Conservation (phyloP, 2,113 vertebrate species). For the Pterocles burchelli region DNA sequence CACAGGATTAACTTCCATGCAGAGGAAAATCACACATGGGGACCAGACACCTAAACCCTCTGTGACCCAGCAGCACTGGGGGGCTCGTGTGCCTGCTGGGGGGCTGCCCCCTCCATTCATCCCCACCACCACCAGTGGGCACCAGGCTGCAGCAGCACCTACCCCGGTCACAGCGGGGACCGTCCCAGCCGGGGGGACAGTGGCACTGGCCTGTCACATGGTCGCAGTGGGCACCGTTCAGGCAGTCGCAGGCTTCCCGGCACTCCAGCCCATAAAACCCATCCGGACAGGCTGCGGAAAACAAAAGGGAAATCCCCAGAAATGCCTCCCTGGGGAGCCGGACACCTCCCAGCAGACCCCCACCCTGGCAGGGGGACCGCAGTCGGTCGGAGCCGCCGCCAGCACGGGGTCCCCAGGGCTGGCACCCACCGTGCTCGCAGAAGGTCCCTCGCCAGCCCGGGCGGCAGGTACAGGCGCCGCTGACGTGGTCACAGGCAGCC, state of each 20-base stretch:
- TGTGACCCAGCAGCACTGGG: background rate
- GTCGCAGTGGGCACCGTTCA: constrained; percentile 81
- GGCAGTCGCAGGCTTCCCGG: constrained; percentile 81
- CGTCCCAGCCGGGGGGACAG: constrained; percentile 83
- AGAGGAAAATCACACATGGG: background rate
- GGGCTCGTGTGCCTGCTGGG: too few relatives aligned
- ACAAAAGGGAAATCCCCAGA: background rate
- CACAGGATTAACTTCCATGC: background rate
- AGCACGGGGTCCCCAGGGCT: accelerated
- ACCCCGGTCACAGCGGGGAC: constrained; percentile 82
- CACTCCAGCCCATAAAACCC: constrained; percentile 92
- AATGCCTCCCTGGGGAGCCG: background rate
- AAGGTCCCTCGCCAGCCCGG: constrained; percentile 90
- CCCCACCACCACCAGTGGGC: too few relatives aligned
- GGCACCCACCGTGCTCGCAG: constrained; percentile 85
- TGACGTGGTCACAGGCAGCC: constrained; percentile 89
- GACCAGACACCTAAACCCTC: background rate
- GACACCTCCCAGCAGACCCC: background rate
- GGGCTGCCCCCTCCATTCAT: background rate
- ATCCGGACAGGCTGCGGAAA: constrained; percentile 84
- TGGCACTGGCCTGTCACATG: constrained; percentile 77
- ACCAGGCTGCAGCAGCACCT: constrained; percentile 24
- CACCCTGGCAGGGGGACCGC: background rate
- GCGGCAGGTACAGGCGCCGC: constrained; percentile 89
- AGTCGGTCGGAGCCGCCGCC: accelerated